phyloP scores from a whole-genome alignment of 2,113 vertebrate genomes.

The Chaetorhynchus papuensis region DNA sequence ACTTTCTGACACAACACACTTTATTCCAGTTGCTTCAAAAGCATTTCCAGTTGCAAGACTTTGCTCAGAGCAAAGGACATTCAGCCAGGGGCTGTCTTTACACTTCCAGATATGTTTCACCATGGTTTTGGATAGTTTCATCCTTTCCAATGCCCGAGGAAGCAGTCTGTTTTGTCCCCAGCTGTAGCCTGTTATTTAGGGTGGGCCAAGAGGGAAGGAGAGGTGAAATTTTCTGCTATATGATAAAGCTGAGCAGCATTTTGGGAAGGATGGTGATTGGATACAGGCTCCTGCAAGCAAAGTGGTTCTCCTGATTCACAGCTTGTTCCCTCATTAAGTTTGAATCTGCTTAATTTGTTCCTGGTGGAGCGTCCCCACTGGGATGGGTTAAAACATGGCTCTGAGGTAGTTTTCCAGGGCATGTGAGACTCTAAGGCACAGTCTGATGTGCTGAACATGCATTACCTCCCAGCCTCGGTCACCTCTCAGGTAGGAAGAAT shows the following conservation, averaged over 20 bases:
- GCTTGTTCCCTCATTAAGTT: neutral
- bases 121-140: neutral
- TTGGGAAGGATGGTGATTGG: neutral
- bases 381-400: neutral
- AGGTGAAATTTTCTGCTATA: neutral
- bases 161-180: neutral
- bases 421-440: fast-evolving
- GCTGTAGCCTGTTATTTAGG: neutral
- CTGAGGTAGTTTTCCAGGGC: neutral
- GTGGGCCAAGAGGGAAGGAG: neutral
- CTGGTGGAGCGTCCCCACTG: neutral
- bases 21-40: neutral
- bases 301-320: neutral
- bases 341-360: neutral
- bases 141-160: fast-evolving
- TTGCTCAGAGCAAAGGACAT: neutral
- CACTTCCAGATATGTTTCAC: neutral
- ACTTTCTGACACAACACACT: fast-evolving
- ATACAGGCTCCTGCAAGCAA: neutral
- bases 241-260: neutral
- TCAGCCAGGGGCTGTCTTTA: neutral
- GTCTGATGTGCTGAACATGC: fast-evolving
- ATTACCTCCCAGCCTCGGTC: fast-evolving
- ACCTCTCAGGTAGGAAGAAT: neutral
- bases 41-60: neutral